Evolutionary conservation across 2,113 vertebrate genomes (phyloP).

Genomic region (Cinclus mexicanus): DNA sequence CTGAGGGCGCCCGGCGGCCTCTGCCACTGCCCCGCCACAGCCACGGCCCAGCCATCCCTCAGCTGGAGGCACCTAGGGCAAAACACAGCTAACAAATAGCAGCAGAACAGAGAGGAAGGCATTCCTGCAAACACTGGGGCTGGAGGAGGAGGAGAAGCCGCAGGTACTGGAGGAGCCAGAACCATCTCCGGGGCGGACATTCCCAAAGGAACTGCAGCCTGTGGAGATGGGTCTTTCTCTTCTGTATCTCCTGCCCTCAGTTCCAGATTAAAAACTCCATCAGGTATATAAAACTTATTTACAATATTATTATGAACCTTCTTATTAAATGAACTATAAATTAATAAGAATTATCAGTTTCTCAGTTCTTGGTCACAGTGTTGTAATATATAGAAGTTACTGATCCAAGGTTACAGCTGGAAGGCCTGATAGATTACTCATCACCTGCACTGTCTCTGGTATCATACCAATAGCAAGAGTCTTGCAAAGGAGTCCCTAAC

Average conservation of each 20-base stretch:
- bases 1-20: background rate
- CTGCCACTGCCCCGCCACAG: background rate
- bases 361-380: rapidly evolving
- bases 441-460: background rate
- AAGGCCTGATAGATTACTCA: background rate
- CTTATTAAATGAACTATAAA: background rate
- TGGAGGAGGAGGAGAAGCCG: background rate
- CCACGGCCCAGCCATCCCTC: background rate
- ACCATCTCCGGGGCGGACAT: too few relatives aligned
- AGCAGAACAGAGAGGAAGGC: background rate
- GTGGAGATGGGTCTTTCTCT: background rate
- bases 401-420: background rate
- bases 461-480: background rate
- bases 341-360: background rate
- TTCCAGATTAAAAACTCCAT: background rate
- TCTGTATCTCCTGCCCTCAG: background rate
- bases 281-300: background rate
- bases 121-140: background rate
- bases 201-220: background rate
- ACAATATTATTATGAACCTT: background rate
- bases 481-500: background rate
- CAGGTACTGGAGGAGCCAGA: background rate
- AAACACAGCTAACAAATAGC: background rate
- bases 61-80: background rate
- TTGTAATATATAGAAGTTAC: background rate